Percentiles rank a stretch among this genome's conserved stretches.
Conservation (phyloP, 2,113 vertebrate species). For the Butorides virescens region DNA sequence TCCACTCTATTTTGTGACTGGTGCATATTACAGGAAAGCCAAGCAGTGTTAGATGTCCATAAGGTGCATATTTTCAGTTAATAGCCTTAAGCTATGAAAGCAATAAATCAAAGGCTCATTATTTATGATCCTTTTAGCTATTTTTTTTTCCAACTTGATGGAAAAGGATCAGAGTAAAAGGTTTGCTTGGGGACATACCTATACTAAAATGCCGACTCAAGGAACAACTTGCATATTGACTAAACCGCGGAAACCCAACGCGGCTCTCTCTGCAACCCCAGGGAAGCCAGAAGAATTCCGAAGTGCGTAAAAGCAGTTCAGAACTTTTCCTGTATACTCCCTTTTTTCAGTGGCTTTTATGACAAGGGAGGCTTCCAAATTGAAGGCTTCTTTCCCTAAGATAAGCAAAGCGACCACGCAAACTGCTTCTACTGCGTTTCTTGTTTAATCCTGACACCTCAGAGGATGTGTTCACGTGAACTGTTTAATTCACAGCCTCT, state of each 20-base stretch:
- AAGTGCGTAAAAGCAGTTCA: neutral
- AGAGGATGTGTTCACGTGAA: neutral
- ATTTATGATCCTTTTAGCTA: conserved; percentile 39
- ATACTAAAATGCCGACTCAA: neutral
- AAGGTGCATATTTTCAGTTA: conserved; percentile 59
- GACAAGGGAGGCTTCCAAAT: neutral
- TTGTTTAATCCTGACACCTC: neutral
- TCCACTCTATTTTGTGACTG: neutral
- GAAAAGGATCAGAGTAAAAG: conserved; percentile 35
- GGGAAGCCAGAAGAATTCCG: conserved; percentile 24
- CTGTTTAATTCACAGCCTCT: neutral
- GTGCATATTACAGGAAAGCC: neutral
- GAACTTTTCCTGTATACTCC: neutral
- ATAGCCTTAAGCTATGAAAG: conserved; percentile 49
- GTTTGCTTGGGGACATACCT: conserved; percentile 17
- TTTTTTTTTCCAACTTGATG: neutral
- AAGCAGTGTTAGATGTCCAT: conserved; percentile 31
- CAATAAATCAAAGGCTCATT: conserved; percentile 56
- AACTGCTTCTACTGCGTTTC: neutral
- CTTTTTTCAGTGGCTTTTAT: neutral
- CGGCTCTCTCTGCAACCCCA: neutral
- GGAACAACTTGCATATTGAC: neutral
- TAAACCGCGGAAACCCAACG: neutral
- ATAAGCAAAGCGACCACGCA: neutral
- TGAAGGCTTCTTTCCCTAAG: neutral